A percentile compares a stretch with the other conserved stretches of the same genome.
Conservation (phyloP, 1,140 invertebrate genomes). For the Probaryconus sp. region DNA sequence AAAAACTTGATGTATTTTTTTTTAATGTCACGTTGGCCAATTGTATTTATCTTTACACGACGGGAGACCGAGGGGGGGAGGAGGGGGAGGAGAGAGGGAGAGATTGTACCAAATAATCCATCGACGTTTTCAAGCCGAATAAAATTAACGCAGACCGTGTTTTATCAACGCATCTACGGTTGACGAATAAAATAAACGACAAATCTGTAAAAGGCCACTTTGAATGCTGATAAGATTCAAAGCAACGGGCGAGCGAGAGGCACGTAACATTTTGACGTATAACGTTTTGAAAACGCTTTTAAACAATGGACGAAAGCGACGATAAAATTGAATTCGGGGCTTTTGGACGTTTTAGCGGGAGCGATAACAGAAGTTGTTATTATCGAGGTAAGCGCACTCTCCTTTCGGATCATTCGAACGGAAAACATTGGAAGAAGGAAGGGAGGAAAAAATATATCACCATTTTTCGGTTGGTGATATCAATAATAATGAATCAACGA, state of each 20-base stretch:
- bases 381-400: slow-evolving; percentile 24
- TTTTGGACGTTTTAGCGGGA: slow-evolving; percentile 44
- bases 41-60: too few species aligned
- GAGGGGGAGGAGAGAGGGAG: too few species aligned
- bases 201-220: slow-evolving; percentile 31
- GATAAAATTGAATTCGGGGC: slow-evolving; percentile 45
- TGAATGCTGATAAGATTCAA: slow-evolving; percentile 45
- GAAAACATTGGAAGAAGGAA: slow-evolving; percentile 12
- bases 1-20: too few species aligned
- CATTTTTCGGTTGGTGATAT: too few species aligned
- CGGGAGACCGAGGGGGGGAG: too few species aligned
- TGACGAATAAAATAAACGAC: slow-evolving; percentile 34
- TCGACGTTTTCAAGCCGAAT: too few species aligned
- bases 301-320: slow-evolving; percentile 28
- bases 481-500: neutral
- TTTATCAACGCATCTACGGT: too few species aligned
- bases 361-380: slow-evolving; percentile 49
- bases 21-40: too few species aligned
- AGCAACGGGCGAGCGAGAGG: too few species aligned
- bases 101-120: too few species aligned
- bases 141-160: too few species aligned
- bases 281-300: slow-evolving; percentile 41
- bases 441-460: neutral
- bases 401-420: slow-evolving; percentile 37
- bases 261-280: slow-evolving; percentile 27